A percentile compares a stretch with the other conserved stretches of the same genome.
Conservation (phyloP, 2,797 vertebrate genomes). For the Florisuga fusca region DNA sequence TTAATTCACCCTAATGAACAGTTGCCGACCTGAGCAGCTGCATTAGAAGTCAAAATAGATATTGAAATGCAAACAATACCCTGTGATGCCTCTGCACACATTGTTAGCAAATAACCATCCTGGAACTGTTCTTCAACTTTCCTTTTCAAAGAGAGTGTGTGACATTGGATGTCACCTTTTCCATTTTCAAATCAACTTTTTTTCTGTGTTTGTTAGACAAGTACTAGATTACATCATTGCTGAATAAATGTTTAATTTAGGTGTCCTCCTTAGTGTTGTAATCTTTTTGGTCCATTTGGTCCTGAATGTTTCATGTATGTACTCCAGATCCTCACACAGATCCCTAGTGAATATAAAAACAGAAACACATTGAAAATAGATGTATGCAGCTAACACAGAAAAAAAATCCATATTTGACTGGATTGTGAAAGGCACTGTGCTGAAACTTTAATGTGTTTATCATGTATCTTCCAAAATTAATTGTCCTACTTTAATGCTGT, state of each 20-base stretch:
- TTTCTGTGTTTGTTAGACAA: slow-evolving; percentile 32
- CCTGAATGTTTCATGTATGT: slow-evolving; percentile 65
- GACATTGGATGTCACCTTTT: background rate
- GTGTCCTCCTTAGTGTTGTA: slow-evolving; percentile 64
- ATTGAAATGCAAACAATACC: slow-evolving; percentile 13
- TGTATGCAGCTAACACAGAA: slow-evolving; percentile 19
- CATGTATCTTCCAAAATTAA: slow-evolving; percentile 47
- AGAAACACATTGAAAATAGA: slow-evolving; percentile 29
- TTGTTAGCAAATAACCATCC: slow-evolving; percentile 2
- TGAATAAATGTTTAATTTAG: slow-evolving; percentile 72
- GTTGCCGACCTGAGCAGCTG: background rate
- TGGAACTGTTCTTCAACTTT: slow-evolving; percentile 25
- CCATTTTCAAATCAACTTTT: slow-evolving; percentile 44
- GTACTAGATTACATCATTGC: slow-evolving; percentile 57
- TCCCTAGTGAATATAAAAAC: slow-evolving; percentile 43
- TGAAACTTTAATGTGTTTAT: slow-evolving; percentile 68
- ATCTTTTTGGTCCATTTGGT: slow-evolving; percentile 68
- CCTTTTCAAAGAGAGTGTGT: slow-evolving; percentile 6
- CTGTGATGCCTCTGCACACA: background rate
- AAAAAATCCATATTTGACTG: slow-evolving; percentile 14
- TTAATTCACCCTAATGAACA: background rate
- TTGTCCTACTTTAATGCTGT: slow-evolving; percentile 32
- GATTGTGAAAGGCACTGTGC: background rate
- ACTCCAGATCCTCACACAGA: slow-evolving; percentile 32
- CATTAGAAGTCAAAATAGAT: slow-evolving; percentile 31